Conservation (phyloP, 2,888 invertebrate species). For the Fragum fragum region DNA sequence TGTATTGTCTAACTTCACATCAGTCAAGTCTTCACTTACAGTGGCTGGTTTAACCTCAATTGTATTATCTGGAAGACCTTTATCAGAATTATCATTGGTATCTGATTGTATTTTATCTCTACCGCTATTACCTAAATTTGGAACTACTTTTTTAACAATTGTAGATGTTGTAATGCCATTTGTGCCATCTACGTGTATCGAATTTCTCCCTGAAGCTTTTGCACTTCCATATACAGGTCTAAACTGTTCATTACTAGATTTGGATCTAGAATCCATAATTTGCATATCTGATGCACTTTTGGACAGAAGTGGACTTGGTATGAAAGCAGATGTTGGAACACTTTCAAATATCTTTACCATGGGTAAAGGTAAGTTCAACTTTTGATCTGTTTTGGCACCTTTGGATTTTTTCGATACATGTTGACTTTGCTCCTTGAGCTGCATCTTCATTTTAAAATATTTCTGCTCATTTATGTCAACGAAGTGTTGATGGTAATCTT, state of each 20-base stretch:
- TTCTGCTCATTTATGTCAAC: neutral
- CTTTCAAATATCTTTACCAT: conserved; percentile 58
- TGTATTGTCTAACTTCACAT: neutral
- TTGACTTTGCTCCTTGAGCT: neutral
- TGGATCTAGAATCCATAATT: conserved; percentile 3
- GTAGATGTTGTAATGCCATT: conserved; percentile 19
- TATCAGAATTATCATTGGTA: neutral
- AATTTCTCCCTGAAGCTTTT: neutral
- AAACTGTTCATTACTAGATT: conserved; percentile 10
- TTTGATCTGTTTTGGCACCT: conserved; percentile 42
- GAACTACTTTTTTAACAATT: conserved; percentile 24
- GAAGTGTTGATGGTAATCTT: conserved; percentile 6
- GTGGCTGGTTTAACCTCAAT: neutral
- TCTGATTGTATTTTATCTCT: neutral
- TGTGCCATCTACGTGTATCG: conserved; percentile 2
- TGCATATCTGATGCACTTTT: conserved; percentile 26
- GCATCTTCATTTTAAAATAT: neutral
- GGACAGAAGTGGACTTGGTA: conserved; percentile 4
- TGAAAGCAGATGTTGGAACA: conserved; percentile 29
- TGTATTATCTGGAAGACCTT: neutral
- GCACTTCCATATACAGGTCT: conserved; percentile 19
- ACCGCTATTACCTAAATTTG: neutral
- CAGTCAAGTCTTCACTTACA: neutral
- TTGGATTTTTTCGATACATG: neutral
- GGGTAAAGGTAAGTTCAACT: conserved; percentile 49